Conservation (phyloP, 2,113 vertebrate genomes). For the Amazona guildingii region DNA sequence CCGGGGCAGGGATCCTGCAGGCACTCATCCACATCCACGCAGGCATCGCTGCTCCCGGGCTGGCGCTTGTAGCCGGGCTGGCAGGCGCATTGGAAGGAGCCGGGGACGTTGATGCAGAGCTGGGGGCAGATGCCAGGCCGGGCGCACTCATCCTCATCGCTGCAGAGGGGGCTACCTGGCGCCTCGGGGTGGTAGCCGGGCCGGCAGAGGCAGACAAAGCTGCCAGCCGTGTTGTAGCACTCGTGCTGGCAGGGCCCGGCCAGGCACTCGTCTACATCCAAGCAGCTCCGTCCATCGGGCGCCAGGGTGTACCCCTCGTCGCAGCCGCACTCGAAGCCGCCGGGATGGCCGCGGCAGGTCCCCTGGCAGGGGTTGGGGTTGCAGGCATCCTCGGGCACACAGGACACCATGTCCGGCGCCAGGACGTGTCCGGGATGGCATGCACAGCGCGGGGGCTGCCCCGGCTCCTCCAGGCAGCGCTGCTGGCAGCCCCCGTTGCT, state of each 20-base stretch:
- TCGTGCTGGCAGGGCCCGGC: slow-evolving; percentile 13
- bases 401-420: slow-evolving; percentile 65
- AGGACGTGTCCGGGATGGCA: slow-evolving; percentile 69
- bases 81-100: slow-evolving; percentile 74
- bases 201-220: slow-evolving; percentile 50
- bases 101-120: slow-evolving; percentile 69
- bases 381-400: slow-evolving; percentile 61
- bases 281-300: background rate
- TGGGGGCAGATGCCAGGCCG: slow-evolving; percentile 48
- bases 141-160: slow-evolving; percentile 68
- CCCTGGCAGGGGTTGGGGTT: slow-evolving; percentile 61
- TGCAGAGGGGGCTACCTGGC: background rate
- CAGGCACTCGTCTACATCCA: slow-evolving; percentile 62
- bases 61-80: slow-evolving; percentile 62
- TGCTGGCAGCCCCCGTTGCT: slow-evolving; percentile 77
- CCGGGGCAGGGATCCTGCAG: slow-evolving; percentile 49
- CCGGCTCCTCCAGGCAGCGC: slow-evolving; percentile 36
- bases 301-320: slow-evolving; percentile 10
- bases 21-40: slow-evolving; percentile 72
- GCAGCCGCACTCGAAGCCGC: slow-evolving; percentile 64
- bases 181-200: slow-evolving; percentile 45
- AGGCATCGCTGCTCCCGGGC: background rate
- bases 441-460: slow-evolving; percentile 56
- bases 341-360: background rate
- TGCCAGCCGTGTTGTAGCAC: slow-evolving; percentile 39